These are phyloP conservation scores for Torymus texanus DNA, from an alignment of 2,888 invertebrate genomes.

Conservation along the genomic window DNA sequence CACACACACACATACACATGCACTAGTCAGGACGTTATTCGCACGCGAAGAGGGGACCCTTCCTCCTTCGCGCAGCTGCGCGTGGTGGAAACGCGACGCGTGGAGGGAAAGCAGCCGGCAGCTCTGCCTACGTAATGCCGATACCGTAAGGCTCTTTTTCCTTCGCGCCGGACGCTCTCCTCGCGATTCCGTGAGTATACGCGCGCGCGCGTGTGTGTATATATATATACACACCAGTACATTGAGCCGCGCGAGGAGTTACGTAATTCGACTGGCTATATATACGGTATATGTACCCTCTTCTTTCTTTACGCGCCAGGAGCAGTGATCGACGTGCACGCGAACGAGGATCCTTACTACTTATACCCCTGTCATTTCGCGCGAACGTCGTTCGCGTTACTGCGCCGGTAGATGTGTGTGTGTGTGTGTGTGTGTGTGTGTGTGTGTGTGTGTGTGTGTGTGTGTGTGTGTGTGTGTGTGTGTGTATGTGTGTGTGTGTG, in stretches of 20 bases:
- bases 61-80: neutral
- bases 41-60: neutral
- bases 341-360: no score
- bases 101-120: neutral
- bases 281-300: conserved; percentile 11
- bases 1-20: no score
- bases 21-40: neutral
- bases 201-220: no score
- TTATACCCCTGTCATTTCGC: no score
- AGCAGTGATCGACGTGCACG: no score
- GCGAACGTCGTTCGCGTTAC: no score
- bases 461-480: no score
- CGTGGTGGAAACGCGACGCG: neutral
- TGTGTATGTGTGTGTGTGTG: no score
- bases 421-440: no score
- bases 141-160: conserved; percentile 26
- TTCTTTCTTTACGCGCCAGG: conserved; percentile 1
- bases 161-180: neutral
- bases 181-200: conserved; percentile 4
- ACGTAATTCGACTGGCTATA: conserved; percentile 26
- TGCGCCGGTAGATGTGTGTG: no score
- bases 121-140: conserved; percentile 41
- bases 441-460: no score
- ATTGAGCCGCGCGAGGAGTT: neutral
- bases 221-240: no score